These are phyloP conservation scores for Desmophyllum pertusum DNA, from an alignment of 92 coral and sea anemone genomes.

Conservation along the genomic window DNA sequence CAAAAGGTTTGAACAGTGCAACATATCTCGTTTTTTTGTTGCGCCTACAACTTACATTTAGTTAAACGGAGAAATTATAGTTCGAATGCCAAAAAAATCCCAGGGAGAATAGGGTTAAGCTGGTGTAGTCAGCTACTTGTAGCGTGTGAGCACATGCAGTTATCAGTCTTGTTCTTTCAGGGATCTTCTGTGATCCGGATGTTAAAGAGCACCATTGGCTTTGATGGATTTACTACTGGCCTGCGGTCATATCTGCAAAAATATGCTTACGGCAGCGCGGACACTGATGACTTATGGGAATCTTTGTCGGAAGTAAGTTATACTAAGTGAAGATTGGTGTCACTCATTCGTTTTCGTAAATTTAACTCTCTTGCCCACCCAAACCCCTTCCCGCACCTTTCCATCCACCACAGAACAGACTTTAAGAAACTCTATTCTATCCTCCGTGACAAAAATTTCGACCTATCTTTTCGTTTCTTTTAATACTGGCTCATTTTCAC, in stretches of 20 bases:
- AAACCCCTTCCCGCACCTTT: too few relatives aligned
- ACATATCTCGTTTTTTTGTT: neutral
- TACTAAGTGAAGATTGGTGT: too few relatives aligned
- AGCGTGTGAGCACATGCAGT: neutral
- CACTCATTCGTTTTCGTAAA: neutral
- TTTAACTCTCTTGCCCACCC: too few relatives aligned
- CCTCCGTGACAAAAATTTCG: neutral
- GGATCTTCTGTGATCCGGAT: conserved; percentile 69
- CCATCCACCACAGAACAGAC: too few relatives aligned
- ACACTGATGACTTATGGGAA: conserved; percentile 49
- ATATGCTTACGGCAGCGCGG: conserved; percentile 42
- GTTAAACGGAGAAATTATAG: too few relatives aligned
- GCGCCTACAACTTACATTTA: neutral
- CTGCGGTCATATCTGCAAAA: conserved; percentile 49
- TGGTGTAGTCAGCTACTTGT: too few relatives aligned
- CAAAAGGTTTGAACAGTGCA: conserved; percentile 40
- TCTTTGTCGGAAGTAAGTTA: conserved; percentile 26
- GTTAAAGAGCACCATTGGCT: conserved; percentile 54
- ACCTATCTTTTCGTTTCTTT: too few relatives aligned
- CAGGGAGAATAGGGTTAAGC: too few relatives aligned
- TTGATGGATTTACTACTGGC: conserved; percentile 51
- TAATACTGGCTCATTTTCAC: neutral
- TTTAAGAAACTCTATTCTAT: too few relatives aligned
- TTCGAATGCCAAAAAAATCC: too few relatives aligned
- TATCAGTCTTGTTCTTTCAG: conserved; percentile 27